Evolutionary conservation across 2,113 vertebrate species (phyloP).

Genomic region (Amphiprion ocellaris): DNA sequence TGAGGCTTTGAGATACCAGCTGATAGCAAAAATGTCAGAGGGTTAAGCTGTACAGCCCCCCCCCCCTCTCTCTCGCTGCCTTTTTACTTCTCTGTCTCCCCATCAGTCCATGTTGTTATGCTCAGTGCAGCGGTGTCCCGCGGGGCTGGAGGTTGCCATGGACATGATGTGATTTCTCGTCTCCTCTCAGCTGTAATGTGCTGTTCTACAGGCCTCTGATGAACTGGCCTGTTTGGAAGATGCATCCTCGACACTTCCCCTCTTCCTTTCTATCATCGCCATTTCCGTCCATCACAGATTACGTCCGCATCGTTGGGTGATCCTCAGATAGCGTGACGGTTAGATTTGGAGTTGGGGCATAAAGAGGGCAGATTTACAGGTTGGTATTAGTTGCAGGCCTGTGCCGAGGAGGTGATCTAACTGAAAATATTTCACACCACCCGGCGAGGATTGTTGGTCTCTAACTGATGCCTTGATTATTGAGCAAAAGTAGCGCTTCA

Average conservation of each 20-base stretch:
- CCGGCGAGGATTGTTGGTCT: slow-evolving; percentile 6
- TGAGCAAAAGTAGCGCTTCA: not conserved
- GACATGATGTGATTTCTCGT: slow-evolving; percentile 69
- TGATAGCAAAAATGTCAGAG: slow-evolving; percentile 61
- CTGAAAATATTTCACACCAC: slow-evolving; percentile 11
- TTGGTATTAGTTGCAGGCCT: slow-evolving; percentile 30
- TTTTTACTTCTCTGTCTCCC: slow-evolving; percentile 41
- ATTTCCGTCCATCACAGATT: slow-evolving; percentile 35
- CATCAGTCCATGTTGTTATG: slow-evolving; percentile 61
- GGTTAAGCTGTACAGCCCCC: slow-evolving; percentile 60
- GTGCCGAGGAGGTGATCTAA: not conserved
- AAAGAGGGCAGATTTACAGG: slow-evolving; percentile 23
- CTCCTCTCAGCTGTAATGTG: slow-evolving; percentile 58
- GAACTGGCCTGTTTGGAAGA: slow-evolving; percentile 49
- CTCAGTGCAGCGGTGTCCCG: slow-evolving; percentile 48
- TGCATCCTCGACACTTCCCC: slow-evolving; percentile 16
- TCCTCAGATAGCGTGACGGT: slow-evolving; percentile 32
- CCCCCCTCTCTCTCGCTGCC: slow-evolving; percentile 10
- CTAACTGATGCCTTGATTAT: slow-evolving; percentile 10
- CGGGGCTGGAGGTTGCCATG: slow-evolving; percentile 54
- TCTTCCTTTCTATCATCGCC: not conserved
- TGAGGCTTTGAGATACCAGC: slow-evolving; percentile 53
- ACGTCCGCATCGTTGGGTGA: slow-evolving; percentile 3
- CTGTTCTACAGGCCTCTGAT: slow-evolving; percentile 41
- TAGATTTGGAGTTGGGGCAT: slow-evolving; percentile 25